These are phyloP conservation scores for Triops longicaudatus DNA, from an alignment of 1,140 invertebrate species.

Conservation along the genomic window DNA sequence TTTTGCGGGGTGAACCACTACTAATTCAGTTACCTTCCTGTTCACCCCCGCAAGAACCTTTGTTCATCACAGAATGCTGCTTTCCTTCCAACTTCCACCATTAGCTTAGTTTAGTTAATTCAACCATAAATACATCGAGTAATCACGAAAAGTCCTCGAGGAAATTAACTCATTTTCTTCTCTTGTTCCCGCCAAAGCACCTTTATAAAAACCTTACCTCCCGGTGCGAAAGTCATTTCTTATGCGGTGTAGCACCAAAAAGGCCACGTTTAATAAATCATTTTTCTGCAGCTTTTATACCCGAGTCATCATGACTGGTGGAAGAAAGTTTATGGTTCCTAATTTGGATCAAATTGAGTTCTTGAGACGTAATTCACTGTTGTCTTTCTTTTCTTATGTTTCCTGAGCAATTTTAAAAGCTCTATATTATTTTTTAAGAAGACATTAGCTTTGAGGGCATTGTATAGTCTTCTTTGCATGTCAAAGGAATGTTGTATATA, in stretches of 20 bases:
- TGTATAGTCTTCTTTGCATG: too few species aligned
- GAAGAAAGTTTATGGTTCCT: background rate
- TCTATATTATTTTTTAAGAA: background rate
- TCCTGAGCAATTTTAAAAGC: background rate
- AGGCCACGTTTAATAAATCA: background rate
- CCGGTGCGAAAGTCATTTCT: constrained; percentile 6
- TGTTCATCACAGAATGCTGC: background rate
- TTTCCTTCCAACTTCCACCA: background rate
- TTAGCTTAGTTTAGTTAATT: background rate
- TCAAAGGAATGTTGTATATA: too few species aligned
- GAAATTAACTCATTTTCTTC: constrained; percentile 9
- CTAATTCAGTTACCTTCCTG: constrained; percentile 10
- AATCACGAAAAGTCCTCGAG: background rate
- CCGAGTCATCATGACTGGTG: background rate
- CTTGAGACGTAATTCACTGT: background rate
- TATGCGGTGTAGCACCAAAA: background rate
- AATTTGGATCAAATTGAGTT: constrained; percentile 13
- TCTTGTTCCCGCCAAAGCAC: background rate
- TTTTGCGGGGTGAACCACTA: background rate
- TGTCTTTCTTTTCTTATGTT: background rate
- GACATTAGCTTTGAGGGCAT: too few species aligned
- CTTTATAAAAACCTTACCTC: background rate
- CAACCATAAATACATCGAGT: background rate
- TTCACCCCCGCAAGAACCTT: background rate
- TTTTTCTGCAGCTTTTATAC: background rate